Evolutionary conservation across 1,140 invertebrate genomes (phyloP).

Genomic region (Chironomus tepperi): DNA sequence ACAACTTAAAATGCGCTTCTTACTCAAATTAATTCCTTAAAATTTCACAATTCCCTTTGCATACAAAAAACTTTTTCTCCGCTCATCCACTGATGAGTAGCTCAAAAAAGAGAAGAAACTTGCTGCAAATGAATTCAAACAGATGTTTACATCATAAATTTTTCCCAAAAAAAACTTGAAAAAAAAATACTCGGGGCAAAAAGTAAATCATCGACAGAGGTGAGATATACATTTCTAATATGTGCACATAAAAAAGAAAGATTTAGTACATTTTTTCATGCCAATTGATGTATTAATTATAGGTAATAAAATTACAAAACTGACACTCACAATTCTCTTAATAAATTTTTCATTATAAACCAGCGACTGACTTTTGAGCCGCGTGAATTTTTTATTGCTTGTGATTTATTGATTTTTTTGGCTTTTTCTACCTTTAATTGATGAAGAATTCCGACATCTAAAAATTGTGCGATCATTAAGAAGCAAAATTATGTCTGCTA

Average conservation of each 20-base stretch:
- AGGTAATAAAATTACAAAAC: slow-evolving; percentile 6
- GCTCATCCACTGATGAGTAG: too few relatives aligned
- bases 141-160: slow-evolving; percentile 9
- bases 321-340: background rate
- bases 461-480: too few relatives aligned
- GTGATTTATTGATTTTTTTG: background rate
- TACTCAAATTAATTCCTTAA: too few relatives aligned
- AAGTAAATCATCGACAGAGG: background rate
- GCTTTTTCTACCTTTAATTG: too few relatives aligned
- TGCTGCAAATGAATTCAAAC: background rate
- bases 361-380: background rate
- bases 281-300: background rate
- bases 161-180: background rate
- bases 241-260: background rate
- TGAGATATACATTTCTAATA: background rate
- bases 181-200: background rate
- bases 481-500: too few relatives aligned
- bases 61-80: too few relatives aligned
- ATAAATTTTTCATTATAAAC: background rate
- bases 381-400: background rate
- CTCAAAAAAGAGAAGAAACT: too few relatives aligned
- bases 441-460: too few relatives aligned
- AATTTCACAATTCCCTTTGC: too few relatives aligned
- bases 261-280: background rate
- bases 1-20: too few relatives aligned